Base-by-base conservation (phyloP, 2,797 vertebrate species). In the Mionectes olivaceus region DNA sequence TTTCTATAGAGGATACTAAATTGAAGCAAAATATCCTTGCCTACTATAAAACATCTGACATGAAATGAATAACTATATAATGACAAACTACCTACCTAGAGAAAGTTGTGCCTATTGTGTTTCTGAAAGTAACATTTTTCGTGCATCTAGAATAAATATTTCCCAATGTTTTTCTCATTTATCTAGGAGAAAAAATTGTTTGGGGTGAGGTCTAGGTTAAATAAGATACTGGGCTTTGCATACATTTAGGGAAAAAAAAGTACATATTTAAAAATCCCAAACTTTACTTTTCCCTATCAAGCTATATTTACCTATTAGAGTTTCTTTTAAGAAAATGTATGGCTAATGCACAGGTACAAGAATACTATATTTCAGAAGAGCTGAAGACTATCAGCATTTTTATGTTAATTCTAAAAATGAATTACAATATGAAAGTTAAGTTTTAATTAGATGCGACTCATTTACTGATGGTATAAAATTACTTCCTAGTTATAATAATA, bases 391-490 rank as follows among this genome's bases (percentile, higher is more conserved):
- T 81, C 13, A 96, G 28, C 10, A 22, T 27, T 57, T 93, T 89
- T 55, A 74, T 83, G 92, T 92, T 89, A 16, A 70, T 91, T 95
- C 50, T 73, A 50, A 67, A 93, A 94, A 37, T 55, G 65, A 89
- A 90, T 95, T 93, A 39, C 35, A 75, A 57, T 63, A 52, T 1
- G 4, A 79, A 68, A 90, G 60, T 46, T 85, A 71, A 57, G 91
- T 96, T 96, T 87, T 95, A 92, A 92, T 91, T 79, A 81, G 56
- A 78, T 87, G 49, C 37, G 68, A 83, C 86, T 93, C 32, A 92
- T 89, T 93, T 80, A 63, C 23, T 83, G 37, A 44, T 75, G 52
- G 33, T 80, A 76, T 76, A 90, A 91, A 90, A 87, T 93, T 92
- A 77, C n/a, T 60, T 96, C 32, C 63, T 35, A 93, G 19, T 25